phyloP scores from a whole-genome alignment of 2,113 vertebrate genomes.

The Struthidea cinerea region DNA sequence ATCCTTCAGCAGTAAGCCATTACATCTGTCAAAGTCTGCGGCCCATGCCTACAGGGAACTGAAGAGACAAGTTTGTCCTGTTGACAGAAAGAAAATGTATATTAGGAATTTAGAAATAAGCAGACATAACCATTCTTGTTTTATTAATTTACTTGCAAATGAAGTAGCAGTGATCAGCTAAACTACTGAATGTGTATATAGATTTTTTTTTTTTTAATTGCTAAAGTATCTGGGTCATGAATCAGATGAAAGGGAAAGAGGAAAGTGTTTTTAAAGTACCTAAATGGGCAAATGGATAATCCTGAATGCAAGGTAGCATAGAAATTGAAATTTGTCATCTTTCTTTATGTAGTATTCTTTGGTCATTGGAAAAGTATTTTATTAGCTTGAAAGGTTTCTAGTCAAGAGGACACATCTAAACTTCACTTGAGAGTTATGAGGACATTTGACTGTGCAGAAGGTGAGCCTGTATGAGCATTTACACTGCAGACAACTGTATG shows the following conservation, averaged over 20 bases:
- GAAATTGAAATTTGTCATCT: background rate
- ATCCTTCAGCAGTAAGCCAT: background rate
- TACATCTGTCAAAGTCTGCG: background rate
- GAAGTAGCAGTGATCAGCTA: background rate
- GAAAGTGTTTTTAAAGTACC: background rate
- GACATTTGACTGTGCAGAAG: background rate
- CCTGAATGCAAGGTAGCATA: background rate
- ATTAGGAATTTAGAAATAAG: background rate
- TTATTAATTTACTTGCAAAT: conserved; percentile 20
- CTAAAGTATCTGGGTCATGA: background rate
- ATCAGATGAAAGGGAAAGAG: background rate
- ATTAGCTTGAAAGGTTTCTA: background rate
- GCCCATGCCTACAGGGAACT: background rate
- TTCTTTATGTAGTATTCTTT: background rate
- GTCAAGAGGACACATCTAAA: background rate
- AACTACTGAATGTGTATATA: background rate
- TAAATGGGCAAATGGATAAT: background rate
- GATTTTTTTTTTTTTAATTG: background rate
- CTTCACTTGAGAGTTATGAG: background rate
- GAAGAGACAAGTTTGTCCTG: background rate
- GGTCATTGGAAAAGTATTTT: background rate
- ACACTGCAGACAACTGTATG: background rate
- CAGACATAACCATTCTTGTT: background rate
- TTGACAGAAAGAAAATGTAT: background rate
- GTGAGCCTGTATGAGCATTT: background rate